phyloP scores from a whole-genome alignment of 1,140 invertebrate species.

The Monochamus saltuarius region DNA sequence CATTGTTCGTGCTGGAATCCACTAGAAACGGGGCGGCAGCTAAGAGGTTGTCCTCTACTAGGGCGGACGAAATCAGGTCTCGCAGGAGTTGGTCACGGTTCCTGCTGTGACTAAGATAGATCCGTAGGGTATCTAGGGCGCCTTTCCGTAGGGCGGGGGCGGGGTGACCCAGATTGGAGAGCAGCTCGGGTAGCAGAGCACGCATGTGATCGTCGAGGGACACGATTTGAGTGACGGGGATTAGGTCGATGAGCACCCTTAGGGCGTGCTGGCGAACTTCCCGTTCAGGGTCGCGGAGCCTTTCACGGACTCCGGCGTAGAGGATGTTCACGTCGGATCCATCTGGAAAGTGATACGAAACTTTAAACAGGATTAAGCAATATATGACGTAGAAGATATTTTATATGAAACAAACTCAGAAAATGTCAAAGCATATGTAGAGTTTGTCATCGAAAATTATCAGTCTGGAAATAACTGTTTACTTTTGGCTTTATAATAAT shows the following conservation, averaged over 20 bases:
- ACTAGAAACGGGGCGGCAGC: conserved; percentile 8
- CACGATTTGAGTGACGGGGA: conserved; percentile 64
- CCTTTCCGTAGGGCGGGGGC: conserved; percentile 76
- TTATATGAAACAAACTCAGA: too few relatives aligned
- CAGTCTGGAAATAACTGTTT: too few relatives aligned
- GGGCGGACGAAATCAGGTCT: conserved; percentile 7
- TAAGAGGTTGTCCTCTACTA: background rate
- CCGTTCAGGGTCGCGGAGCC: conserved; percentile 76
- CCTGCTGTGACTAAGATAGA: conserved; percentile 10
- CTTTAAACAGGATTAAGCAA: too few relatives aligned
- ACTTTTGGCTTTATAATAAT: too few relatives aligned
- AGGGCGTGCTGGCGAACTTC: conserved; percentile 77
- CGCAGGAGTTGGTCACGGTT: conserved; percentile 9
- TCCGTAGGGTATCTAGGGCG: conserved; percentile 13
- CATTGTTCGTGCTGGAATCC: conserved; percentile 1
- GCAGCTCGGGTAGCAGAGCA: conserved; percentile 63
- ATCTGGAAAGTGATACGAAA: conserved; percentile 40
- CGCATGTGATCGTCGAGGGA: conserved; percentile 62
- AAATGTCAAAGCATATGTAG: too few relatives aligned
- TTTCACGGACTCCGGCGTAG: conserved; percentile 67
- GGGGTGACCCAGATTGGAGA: conserved; percentile 71
- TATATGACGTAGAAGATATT: too few relatives aligned
- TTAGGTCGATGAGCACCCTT: conserved; percentile 70
- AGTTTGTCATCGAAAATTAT: too few relatives aligned
- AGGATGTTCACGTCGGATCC: conserved; percentile 64